Percentiles rank a stretch among this genome's conserved stretches.
Evolutionary conservation across 2,888 invertebrate genomes (phyloP).

Genomic region (Archips crataeganus): DNA sequence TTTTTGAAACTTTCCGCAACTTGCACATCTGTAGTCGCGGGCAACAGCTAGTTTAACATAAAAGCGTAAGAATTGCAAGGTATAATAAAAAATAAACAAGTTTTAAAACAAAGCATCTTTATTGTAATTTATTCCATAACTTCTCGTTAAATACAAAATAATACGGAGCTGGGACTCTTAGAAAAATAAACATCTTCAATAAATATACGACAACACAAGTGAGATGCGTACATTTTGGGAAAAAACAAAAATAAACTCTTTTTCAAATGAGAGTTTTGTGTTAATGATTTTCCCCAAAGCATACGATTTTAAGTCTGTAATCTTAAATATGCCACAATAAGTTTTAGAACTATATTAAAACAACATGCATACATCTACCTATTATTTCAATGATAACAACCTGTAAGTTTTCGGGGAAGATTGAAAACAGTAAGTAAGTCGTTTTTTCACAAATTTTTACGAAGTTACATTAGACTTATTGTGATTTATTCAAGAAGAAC

Average conservation of each 20-base stretch:
- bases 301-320: constrained; percentile 5
- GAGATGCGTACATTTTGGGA: constrained; percentile 34
- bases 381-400: not conserved
- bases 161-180: constrained; percentile 70
- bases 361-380: not conserved
- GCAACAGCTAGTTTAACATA: no score
- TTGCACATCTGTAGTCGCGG: no score
- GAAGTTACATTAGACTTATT: not conserved
- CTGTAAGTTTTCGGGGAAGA: not conserved
- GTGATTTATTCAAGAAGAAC: constrained; percentile 48
- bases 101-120: constrained; percentile 78
- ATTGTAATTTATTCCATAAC: constrained; percentile 71
- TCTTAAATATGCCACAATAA: constrained; percentile 27
- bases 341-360: not conserved
- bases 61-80: not conserved
- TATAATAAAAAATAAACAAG: constrained; percentile 26
- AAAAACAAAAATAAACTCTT: constrained; percentile 1
- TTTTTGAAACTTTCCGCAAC: no score
- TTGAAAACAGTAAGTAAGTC: not conserved
- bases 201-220: constrained; percentile 67
- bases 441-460: not conserved
- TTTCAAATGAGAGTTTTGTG: not conserved
- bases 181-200: constrained; percentile 84
- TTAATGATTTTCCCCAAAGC: constrained; percentile 25
- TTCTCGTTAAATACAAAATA: constrained; percentile 67